These are phyloP conservation scores for Corydoras maculifer DNA, from an alignment of 2,113 vertebrate species.

Conservation along the genomic window DNA sequence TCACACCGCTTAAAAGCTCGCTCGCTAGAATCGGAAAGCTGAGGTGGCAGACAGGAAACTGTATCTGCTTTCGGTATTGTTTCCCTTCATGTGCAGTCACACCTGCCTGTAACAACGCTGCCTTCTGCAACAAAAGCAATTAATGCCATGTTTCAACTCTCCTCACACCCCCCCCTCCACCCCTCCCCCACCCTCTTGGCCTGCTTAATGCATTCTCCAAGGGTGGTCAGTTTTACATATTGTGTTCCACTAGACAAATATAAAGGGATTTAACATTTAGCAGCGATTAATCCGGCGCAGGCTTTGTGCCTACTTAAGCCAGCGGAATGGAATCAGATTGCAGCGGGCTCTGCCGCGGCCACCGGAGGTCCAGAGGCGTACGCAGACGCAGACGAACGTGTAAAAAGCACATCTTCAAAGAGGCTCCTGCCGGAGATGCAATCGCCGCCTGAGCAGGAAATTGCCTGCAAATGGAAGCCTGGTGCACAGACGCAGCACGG, in stretches of 20 bases:
- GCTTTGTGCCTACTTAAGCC: slow-evolving; percentile 66
- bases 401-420: background rate
- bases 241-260: slow-evolving; percentile 67
- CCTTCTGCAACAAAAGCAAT: slow-evolving; percentile 46
- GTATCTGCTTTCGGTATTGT: slow-evolving; percentile 40
- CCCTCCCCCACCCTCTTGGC: slow-evolving; percentile 25
- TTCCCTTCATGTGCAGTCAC: no score
- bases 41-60: slow-evolving; percentile 32
- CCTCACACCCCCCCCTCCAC: slow-evolving; percentile 27
- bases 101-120: no score
- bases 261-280: slow-evolving; percentile 73
- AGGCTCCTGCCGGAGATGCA: background rate
- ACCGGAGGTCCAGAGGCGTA: slow-evolving; percentile 35
- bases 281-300: slow-evolving; percentile 63
- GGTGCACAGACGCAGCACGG: background rate
- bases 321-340: slow-evolving; percentile 68
- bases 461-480: slow-evolving; percentile 1
- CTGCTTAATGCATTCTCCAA: slow-evolving; percentile 58
- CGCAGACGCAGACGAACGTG: background rate
- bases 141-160: slow-evolving; percentile 42
- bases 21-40: slow-evolving; percentile 1
- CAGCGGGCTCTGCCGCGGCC: slow-evolving; percentile 52
- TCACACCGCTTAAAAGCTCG: no score
- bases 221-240: slow-evolving; percentile 72
- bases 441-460: background rate